Evolutionary conservation across 2,888 invertebrate genomes (phyloP), one percentile per base, ranked within the genome.

Genomic region (Melanotus villosus): DNA sequence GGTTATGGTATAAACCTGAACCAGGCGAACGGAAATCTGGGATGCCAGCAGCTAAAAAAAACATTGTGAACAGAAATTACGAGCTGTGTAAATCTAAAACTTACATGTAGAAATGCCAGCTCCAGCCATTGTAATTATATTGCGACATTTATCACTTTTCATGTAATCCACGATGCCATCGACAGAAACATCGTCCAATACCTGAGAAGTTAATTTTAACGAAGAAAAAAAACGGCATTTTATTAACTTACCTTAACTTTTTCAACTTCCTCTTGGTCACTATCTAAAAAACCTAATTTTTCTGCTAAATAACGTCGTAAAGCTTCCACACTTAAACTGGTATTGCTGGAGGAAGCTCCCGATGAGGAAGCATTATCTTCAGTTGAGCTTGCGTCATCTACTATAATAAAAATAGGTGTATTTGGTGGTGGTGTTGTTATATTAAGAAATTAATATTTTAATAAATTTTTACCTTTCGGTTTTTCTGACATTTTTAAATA

Each of bases 101-200:
- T 90, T 88, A 96, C 96, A 93, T 50, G 98, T 99, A 1, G 97
- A 98, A 80, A 99, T 97, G 57, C 98, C 98, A 76, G 98, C 98
- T 70, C 98, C 98, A 69, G 96, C 93, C 91, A 99, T 91, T 0
- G 96, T 96, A 65, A 98, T 92, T 64, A 98, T 90, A 78, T 95
- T 96, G 82, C 91, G 91, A 80, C 94, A 94, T 72, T 91, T 89
- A 38, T 89, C 89, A 68, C 89, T 89, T 76, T 92, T 90, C 73
- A 97, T 95, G 85, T 93, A 94, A 60, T 92, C 89, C 0, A 91
- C 91, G 59, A 97, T 86, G 1, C 94, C 95, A 76, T 94, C 92
- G 72, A 96, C 85, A 59, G 88, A 90, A 36, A 92, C 86, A 77
- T 93, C 91, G 23, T 90, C 89, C 58, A 96, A 86, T 54, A 93